phyloP scores from a whole-genome alignment of 2,113 vertebrate genomes.

The Athene cunicularia region DNA sequence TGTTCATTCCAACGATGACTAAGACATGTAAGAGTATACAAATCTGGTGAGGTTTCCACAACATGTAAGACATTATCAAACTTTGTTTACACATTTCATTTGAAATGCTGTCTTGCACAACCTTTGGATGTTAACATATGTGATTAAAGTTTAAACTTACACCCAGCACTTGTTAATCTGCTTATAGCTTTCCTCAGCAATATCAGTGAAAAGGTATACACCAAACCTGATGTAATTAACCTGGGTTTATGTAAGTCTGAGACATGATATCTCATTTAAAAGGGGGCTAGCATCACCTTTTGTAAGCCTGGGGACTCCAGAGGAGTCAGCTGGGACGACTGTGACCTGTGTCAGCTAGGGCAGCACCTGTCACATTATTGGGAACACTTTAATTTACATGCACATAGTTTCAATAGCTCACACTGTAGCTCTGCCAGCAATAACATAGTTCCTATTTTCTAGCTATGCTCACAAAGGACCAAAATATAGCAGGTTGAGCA shows the following conservation, averaged over 20 bases:
- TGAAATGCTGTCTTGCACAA: not conserved
- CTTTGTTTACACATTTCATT: not conserved
- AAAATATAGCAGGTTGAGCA: not conserved
- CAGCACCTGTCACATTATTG: too few relatives aligned
- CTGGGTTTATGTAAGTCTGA: not conserved
- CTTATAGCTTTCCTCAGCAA: not conserved
- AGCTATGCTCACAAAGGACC: fast-evolving
- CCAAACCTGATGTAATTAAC: not conserved
- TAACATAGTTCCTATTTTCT: not conserved
- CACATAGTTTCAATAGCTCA: fast-evolving
- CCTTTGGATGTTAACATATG: not conserved
- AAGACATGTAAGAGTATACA: not conserved
- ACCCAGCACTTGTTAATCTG: not conserved
- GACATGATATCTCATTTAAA: not conserved
- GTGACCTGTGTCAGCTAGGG: not conserved
- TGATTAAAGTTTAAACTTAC: not conserved
- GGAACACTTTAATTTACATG: not conserved
- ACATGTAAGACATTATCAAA: not conserved
- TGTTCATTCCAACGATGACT: not conserved
- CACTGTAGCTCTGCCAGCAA: not conserved
- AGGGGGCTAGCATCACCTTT: not conserved
- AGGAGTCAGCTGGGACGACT: not conserved
- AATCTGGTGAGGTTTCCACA: not conserved
- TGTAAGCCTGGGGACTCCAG: not conserved
- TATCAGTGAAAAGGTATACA: not conserved